phyloP scores from a whole-genome alignment of 1,140 invertebrate species.

The Drosophila funebris region DNA sequence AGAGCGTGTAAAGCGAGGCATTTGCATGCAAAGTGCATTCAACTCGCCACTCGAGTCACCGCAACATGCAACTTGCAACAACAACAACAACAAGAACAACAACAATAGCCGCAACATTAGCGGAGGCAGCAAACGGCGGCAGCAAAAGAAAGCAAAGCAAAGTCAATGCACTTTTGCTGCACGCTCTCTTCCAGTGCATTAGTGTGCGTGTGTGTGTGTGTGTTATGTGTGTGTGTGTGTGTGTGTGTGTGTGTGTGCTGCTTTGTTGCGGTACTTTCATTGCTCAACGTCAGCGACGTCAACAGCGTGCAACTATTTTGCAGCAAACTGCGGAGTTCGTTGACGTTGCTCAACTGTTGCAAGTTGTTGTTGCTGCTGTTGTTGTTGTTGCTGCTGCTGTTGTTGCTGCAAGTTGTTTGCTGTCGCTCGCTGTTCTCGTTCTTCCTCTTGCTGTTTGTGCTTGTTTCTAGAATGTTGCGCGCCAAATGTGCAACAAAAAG shows the following conservation, averaged over 20 bases:
- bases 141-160: conserved; percentile 55
- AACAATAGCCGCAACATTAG: conserved; percentile 27
- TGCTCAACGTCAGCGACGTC: conserved; percentile 65
- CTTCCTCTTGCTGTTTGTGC: conserved; percentile 17
- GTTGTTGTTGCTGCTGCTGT: conserved; percentile 16
- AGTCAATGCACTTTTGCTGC: conserved; percentile 73
- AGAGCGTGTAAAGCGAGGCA: too few relatives aligned
- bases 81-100: conserved; percentile 26
- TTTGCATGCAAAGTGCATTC: conserved; percentile 64
- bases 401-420: conserved; percentile 10
- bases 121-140: conserved; percentile 25
- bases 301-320: conserved; percentile 56
- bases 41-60: conserved; percentile 40
- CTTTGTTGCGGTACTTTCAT: conserved; percentile 80
- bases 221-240: neutral
- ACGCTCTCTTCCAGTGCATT: conserved; percentile 37
- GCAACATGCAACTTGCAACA: conserved; percentile 36
- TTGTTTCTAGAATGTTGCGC: conserved; percentile 68
- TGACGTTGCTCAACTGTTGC: conserved; percentile 44
- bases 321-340: conserved; percentile 58
- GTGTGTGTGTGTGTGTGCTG: conserved; percentile 45
- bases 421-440: conserved; percentile 1
- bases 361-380: neutral
- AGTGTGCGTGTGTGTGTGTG: neutral
- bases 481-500: conserved; percentile 33